These are phyloP conservation scores for Eupithecia vulgata DNA, from an alignment of 2,888 invertebrate species.

Conservation along the genomic window DNA sequence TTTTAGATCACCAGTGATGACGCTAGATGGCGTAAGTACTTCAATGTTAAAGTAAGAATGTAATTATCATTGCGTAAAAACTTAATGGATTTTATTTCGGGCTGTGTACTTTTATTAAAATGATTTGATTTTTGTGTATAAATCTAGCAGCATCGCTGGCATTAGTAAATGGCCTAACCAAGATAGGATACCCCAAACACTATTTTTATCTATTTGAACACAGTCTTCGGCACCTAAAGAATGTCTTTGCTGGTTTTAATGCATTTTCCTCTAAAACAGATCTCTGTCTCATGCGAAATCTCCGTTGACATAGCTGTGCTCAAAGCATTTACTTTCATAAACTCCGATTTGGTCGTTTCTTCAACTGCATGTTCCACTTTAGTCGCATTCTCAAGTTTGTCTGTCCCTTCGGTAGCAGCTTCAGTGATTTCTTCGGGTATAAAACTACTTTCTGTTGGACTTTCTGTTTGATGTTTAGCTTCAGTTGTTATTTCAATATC, in stretches of 20 bases:
- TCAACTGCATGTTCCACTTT: slow-evolving; percentile 57
- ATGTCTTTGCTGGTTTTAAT: slow-evolving; percentile 86
- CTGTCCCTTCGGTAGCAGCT: slow-evolving; percentile 43
- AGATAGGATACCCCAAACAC: slow-evolving; percentile 20
- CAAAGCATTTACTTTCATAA: slow-evolving; percentile 82
- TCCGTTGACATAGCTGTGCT: slow-evolving; percentile 92
- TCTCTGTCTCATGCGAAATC: slow-evolving; percentile 93
- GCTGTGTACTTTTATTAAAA: neutral
- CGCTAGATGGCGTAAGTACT: slow-evolving; percentile 23
- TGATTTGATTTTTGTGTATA: neutral
- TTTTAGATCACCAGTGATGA: slow-evolving; percentile 15
- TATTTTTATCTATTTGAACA: slow-evolving; percentile 68
- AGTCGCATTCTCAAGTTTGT: slow-evolving; percentile 40
- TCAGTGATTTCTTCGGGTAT: slow-evolving; percentile 77
- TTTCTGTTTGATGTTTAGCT: slow-evolving; percentile 52
- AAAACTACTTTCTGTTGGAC: slow-evolving; percentile 66
- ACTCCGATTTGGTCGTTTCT: slow-evolving; percentile 68
- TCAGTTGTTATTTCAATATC: slow-evolving; percentile 59
- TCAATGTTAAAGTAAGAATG: neutral
- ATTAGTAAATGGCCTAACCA: slow-evolving; percentile 1
- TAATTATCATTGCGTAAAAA: no score
- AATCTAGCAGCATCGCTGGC: slow-evolving; percentile 18
- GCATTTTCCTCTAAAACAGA: slow-evolving; percentile 93
- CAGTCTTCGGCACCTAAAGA: slow-evolving; percentile 71
- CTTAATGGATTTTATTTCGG: neutral